Evolutionary conservation across 2,797 vertebrate genomes (phyloP), one percentile per base, ranked within the genome.

Genomic region (Uromys caudimaculatus): DNA sequence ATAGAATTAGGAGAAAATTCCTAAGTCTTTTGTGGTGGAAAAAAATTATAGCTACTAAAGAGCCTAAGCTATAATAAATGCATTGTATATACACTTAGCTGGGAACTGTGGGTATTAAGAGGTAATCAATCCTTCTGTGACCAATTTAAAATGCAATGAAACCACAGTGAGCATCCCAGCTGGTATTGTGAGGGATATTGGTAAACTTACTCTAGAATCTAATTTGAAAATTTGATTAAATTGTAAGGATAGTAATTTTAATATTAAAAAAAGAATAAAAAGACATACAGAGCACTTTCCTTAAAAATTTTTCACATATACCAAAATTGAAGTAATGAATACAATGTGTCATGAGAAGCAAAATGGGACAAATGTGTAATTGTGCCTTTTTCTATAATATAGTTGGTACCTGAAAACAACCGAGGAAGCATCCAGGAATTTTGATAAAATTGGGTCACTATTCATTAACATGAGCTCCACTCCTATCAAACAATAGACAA

Each of bases 211-310:
- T 67, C 54, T 85, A 78, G 78, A 90, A 62, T 2, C 64, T 84
- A 67, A 54, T 90, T 73, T 41, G 60, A 75, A 93, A 41, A 89
- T 84, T 87, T 83, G 56, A 52, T 92, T 58, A 90, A 94, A 35
- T 93, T 94, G 29, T 1, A 67, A 41, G 60, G 90, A 87, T 1
- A 90, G 17, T 9, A 12, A 54, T 16, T 47, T 96, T 35, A 90
- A 77, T 4, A 77, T 0, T 16, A 6, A 6, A 69, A 81, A 54
- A 83, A 82, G 7, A 58, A 32, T 8, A 64, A 44, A 67, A 12
- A 89, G n/a, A 71, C 83, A 94, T 2, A 56, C 3, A 92, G 29
- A 41, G 8, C 2, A 56, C 1, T 93, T 52, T 16, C 32, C 62
- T 5, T 69, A n/a, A 97, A 67, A 90, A 12, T 27, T 84, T 86